Percentiles rank a stretch among this genome's conserved stretches.
Evolutionary conservation across 1,140 invertebrate genomes (phyloP).

Genomic region (Dinoponera quadriceps): DNA sequence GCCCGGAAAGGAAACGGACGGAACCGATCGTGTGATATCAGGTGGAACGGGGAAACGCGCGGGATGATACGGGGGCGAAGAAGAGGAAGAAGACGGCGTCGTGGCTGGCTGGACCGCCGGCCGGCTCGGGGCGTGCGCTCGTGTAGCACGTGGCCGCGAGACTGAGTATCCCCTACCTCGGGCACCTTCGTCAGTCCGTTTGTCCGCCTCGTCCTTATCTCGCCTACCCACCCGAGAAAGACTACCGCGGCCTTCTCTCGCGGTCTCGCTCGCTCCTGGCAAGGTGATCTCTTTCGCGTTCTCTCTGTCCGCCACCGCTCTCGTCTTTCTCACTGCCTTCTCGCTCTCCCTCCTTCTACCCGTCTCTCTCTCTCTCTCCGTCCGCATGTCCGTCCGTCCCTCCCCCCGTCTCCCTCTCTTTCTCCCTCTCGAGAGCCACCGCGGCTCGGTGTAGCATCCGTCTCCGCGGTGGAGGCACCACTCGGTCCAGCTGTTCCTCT

Average conservation of each 20-base stretch:
- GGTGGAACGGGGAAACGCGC: constrained; percentile 59
- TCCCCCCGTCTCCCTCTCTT: constrained; percentile 21
- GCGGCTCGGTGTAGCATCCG: constrained; percentile 48
- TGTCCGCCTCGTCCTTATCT: constrained; percentile 82
- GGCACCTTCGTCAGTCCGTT: constrained; percentile 81
- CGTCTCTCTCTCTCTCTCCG: constrained; percentile 12
- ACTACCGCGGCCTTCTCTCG: constrained; percentile 80
- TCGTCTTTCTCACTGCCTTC: constrained; percentile 27
- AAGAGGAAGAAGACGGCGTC: constrained; percentile 66
- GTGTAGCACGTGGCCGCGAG: constrained; percentile 85
- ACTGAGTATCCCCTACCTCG: constrained; percentile 84
- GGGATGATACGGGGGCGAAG: constrained; percentile 62
- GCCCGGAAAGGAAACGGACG: not conserved
- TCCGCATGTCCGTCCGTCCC: constrained; percentile 8
- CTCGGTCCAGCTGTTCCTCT: constrained; percentile 68
- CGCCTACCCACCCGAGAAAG: constrained; percentile 77
- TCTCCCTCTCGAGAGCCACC: constrained; percentile 49
- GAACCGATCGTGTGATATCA: constrained; percentile 32
- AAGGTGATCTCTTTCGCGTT: constrained; percentile 41
- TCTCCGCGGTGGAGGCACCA: constrained; percentile 56
- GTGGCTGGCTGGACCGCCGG: constrained; percentile 75
- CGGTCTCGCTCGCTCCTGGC: constrained; percentile 68
- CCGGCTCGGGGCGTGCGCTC: constrained; percentile 83
- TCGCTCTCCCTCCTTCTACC: constrained; percentile 31
- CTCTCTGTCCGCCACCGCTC: constrained; percentile 25